Percentiles rank a stretch among this genome's conserved stretches.
phyloP scores from a whole-genome alignment of 2,797 vertebrate genomes.

The Chanos chanos region DNA sequence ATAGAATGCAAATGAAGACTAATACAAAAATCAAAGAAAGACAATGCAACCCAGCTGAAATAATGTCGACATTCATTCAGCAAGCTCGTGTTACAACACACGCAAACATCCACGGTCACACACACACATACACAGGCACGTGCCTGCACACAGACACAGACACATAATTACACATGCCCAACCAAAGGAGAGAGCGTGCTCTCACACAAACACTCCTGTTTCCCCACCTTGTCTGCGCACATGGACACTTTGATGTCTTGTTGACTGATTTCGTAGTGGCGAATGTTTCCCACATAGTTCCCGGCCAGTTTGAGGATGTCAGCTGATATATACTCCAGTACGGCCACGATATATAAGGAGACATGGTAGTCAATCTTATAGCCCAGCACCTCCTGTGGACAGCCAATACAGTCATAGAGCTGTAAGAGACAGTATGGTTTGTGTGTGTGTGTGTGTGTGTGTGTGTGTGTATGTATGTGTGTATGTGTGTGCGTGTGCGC shows the following conservation, averaged over 20 bases:
- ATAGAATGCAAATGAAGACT: too few species aligned
- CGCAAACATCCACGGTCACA: too few species aligned
- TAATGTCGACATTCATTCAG: too few species aligned
- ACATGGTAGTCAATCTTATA: conserved; percentile 97
- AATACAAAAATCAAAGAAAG: too few species aligned
- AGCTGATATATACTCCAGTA: conserved; percentile 97
- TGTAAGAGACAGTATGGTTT: neutral
- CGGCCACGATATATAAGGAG: conserved; percentile 94
- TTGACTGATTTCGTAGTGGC: conserved; percentile 97
- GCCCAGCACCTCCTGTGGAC: conserved; percentile 88
- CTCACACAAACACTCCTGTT: too few species aligned
- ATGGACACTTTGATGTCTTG: conserved; percentile 99
- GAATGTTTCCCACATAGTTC: conserved; percentile 96
- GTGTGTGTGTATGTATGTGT: neutral
- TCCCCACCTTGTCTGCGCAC: conserved; percentile 95
- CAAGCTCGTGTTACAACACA: too few species aligned
- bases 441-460: neutral
- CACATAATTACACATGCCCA: neutral
- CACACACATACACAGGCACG: too few species aligned
- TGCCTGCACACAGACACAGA: neutral
- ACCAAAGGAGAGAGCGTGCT: neutral
- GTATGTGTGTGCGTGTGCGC: neutral
- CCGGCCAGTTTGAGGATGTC: conserved; percentile 98
- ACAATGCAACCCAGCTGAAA: too few species aligned
- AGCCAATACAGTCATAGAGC: neutral